These are phyloP conservation scores for Sorex maritimensis DNA, from an alignment of 2,797 vertebrate genomes.

Conservation along the genomic window DNA sequence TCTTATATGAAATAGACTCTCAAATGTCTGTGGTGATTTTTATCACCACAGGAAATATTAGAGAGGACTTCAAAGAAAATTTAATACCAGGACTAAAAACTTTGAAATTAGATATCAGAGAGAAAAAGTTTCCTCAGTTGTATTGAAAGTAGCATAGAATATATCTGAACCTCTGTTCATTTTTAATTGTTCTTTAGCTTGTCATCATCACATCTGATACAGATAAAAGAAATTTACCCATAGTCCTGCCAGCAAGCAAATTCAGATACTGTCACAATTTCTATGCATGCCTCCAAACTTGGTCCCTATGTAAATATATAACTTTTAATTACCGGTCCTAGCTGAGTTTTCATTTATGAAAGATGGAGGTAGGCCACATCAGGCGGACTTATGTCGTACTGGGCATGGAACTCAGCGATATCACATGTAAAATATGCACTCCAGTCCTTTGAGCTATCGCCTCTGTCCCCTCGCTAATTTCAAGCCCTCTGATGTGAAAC, in stretches of 20 bases:
- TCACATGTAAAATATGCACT: too few species aligned
- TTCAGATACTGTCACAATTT: slow-evolving; percentile 63
- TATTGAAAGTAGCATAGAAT: slow-evolving; percentile 26
- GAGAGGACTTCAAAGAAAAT: slow-evolving; percentile 68
- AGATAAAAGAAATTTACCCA: slow-evolving; percentile 38
- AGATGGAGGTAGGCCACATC: too few species aligned
- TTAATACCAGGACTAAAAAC: slow-evolving; percentile 26
- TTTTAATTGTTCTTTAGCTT: slow-evolving; percentile 1
- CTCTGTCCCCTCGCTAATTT: neutral
- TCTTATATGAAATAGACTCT: slow-evolving; percentile 57
- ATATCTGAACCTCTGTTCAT: slow-evolving; percentile 10
- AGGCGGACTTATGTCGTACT: too few species aligned
- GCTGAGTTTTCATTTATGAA: slow-evolving; percentile 10
- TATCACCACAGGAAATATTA: slow-evolving; percentile 39
- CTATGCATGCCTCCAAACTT: slow-evolving; percentile 22
- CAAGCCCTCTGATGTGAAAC: slow-evolving; percentile 33
- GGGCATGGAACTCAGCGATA: too few species aligned
- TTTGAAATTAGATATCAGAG: slow-evolving; percentile 58
- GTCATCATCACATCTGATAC: neutral
- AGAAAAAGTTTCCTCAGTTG: neutral
- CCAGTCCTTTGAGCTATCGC: too few species aligned
- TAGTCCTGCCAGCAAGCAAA: slow-evolving; percentile 26
- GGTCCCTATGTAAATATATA: neutral
- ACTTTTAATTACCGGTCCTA: slow-evolving; percentile 38
- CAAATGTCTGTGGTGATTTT: slow-evolving; percentile 52